Evolutionary conservation across 23 tunicate genomes (phyloP), one percentile per base, ranked within the genome.

Genomic region (Trididemnum miniatum): DNA sequence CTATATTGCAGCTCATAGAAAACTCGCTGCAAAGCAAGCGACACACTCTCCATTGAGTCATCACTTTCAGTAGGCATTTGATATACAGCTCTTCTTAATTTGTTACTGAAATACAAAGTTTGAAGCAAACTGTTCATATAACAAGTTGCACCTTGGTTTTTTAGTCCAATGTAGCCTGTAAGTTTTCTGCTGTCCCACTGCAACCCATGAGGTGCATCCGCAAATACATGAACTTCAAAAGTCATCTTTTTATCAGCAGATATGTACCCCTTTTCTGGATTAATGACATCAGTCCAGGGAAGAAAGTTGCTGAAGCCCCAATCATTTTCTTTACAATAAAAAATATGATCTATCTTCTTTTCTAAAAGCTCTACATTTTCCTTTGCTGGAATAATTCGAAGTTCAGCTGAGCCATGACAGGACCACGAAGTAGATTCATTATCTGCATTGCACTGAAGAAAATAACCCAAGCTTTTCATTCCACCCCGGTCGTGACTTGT

Each of bases 81-180:
- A 71, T 95, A 95, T 34, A 95, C 98, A 20, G 98, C 98, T 72
- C 76, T 89, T 59, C 98, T 80, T 60, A 95, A 82, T 77, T 89
- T 95, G 52, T 92, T 87, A 27, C 95, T 95, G 39, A 95, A 95
- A 72, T 86, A 95, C n/a, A 95, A 52, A 20, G 98, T 95, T 39
- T 95, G 98, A 12, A 95, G 65, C 72, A 95, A 83, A 83, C 95
- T 89, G 88, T 95, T 95, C 98, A 95, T 95, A 71, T 95, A 95
- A 71, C 98, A 95, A 34, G 98, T 95, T 35, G 98, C 98, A 0
- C 98, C 98, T 71, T 95, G 98, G 74, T 95, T 95, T 67, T 95
- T 95, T 35, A 95, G 62, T n/a, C 98, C 98, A 62, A 95, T 89
- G 77, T 95, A 86, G 2, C 98, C 98, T 4, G 98, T 95, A 1